Evolutionary conservation across 2,797 vertebrate genomes (phyloP).

Genomic region (Neostethus bicornis): DNA sequence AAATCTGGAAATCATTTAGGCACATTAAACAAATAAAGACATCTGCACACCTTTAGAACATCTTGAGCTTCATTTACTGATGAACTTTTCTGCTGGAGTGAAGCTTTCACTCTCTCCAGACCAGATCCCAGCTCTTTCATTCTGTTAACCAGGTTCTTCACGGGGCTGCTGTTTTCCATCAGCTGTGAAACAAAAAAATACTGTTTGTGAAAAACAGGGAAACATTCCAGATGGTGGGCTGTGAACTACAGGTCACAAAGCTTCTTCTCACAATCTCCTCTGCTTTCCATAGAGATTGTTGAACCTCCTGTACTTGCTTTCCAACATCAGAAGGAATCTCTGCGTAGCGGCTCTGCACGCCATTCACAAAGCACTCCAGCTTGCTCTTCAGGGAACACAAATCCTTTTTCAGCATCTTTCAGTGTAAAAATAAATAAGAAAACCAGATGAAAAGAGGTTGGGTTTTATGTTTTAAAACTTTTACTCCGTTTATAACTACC

Average conservation of each 20-base stretch:
- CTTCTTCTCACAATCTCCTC: constrained; percentile 84
- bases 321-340: constrained; percentile 83
- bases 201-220: not conserved
- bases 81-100: constrained; percentile 84
- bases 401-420: constrained; percentile 80
- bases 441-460: not conserved
- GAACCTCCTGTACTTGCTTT: constrained; percentile 76
- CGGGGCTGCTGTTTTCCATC: constrained; percentile 66
- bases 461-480: constrained; percentile 16
- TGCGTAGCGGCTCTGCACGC: constrained; percentile 74
- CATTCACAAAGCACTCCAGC: constrained; percentile 78
- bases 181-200: constrained; percentile 43
- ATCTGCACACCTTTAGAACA: constrained; percentile 85
- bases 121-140: constrained; percentile 82
- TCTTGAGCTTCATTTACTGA: constrained; percentile 84
- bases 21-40: not conserved
- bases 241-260: not conserved
- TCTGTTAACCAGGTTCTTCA: constrained; percentile 74
- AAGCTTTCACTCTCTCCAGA: constrained; percentile 78
- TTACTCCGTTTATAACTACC: not conserved
- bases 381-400: constrained; percentile 76
- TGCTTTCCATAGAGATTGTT: constrained; percentile 75
- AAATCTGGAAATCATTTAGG: not conserved
- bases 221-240: not conserved
- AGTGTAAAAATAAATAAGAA: constrained; percentile 7